These are phyloP conservation scores for Antidorcas marsupialis DNA, from an alignment of 2,113 vertebrate genomes.

Conservation along the genomic window DNA sequence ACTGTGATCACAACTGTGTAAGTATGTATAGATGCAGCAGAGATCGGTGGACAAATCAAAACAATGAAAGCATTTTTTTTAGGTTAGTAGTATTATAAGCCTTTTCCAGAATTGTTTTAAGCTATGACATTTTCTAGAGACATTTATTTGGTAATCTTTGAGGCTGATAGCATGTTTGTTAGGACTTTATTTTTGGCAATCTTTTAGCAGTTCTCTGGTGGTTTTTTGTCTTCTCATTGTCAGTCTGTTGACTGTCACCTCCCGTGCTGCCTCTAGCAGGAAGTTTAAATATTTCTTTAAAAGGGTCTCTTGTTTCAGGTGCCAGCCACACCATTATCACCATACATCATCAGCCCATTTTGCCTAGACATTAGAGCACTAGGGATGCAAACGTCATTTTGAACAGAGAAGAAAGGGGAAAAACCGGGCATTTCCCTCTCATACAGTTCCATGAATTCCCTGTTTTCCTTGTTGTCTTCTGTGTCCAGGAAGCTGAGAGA, in stretches of 20 bases:
- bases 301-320: constrained; percentile 16
- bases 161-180: neutral
- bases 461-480: neutral
- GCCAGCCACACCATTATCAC: neutral
- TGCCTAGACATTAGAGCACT: neutral
- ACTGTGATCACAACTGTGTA: neutral
- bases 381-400: neutral
- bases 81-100: neutral
- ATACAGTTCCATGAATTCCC: neutral
- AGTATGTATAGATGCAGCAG: neutral
- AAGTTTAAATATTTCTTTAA: constrained; percentile 28
- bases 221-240: neutral
- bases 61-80: neutral
- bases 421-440: neutral
- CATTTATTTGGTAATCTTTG: neutral
- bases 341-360: neutral
- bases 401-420: neutral
- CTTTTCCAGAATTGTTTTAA: neutral
- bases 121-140: neutral
- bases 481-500: neutral
- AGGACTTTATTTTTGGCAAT: neutral
- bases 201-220: neutral
- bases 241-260: neutral
- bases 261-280: neutral
- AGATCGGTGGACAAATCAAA: neutral